Conservation (phyloP, 2,888 invertebrate species). For the Suillia variegata region DNA sequence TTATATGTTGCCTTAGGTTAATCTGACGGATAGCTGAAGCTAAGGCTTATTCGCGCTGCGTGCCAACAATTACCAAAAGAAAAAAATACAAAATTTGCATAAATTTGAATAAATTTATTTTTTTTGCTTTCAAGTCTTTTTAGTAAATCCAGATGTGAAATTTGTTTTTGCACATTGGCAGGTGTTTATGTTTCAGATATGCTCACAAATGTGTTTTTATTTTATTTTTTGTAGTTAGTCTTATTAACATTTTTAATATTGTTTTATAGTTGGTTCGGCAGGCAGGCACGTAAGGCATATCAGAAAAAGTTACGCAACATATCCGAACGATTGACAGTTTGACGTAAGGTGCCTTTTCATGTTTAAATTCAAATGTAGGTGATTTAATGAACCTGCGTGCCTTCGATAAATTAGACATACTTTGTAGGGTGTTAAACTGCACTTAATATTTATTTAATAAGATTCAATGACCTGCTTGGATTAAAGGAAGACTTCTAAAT, state of each 20-base stretch:
- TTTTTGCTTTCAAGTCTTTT: neutral
- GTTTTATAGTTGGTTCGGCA: neutral
- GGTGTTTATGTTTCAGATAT: neutral
- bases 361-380: too few species aligned
- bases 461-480: neutral
- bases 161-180: constrained; percentile 1
- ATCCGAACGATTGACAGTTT: constrained; percentile 24
- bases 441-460: neutral
- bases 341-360: constrained; percentile 6
- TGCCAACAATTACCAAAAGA: neutral
- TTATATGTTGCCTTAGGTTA: too few species aligned
- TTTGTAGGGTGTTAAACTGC: neutral
- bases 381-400: neutral
- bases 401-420: neutral
- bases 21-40: too few species aligned
- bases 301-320: constrained; percentile 21
- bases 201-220: too few species aligned
- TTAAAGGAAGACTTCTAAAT: too few species aligned
- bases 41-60: too few species aligned
- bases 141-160: neutral
- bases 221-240: neutral
- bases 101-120: too few species aligned
- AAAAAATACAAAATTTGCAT: too few species aligned
- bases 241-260: neutral
- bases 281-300: neutral